Base-by-base conservation (phyloP, 2,888 invertebrate genomes). In the Cloeon dipterum region DNA sequence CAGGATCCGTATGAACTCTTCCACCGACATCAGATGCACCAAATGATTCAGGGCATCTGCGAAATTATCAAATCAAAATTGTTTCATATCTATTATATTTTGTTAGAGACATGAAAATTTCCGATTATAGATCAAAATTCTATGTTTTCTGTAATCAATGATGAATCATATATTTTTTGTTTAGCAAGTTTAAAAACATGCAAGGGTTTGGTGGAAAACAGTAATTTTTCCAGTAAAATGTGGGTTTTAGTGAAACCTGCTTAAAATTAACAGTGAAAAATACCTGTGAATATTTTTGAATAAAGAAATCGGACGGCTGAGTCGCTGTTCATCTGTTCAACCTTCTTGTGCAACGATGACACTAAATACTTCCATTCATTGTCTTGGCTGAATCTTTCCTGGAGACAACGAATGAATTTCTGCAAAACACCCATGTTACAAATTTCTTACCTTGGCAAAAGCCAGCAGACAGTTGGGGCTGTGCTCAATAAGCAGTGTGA, bases 381-480 rank as follows among this genome's bases (percentile, higher is more conserved):
- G 16, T 53, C 51, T 44, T 49, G 51, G 4, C 47, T 49, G 40
- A 60, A 58, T 34, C 56, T 53, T 43, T 61, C 61, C 58, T 58
- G 33, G 39, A 50, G 50, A 23, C 35, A 40, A 36, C 35, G 41
- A 20, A 17, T n/a, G n/a, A n/a, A n/a, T n/a, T n/a, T n/a, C n/a
- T n/a, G n/a, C n/a, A n/a, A n/a, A n/a, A n/a, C n/a, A n/a, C n/a
- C n/a, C n/a, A n/a, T n/a, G n/a, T n/a, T n/a, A 26, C 5, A 11
- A 25, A 14, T 21, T 23, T 21, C 41, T 49, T 50, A 72, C 74
- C 63, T 72, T 71, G 34, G 69, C 70, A 50, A 69, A 74, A 39
- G 69, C 66, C 43, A 72, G 54, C 20, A 73, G 50, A 46, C 66
- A 67, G 44, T 66, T 65, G 0, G 74, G 72, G 44, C 66, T 68